These are phyloP conservation scores for Otolemur crassicaudatus DNA, from an alignment of 2,797 vertebrate genomes.

Conservation along the genomic window DNA sequence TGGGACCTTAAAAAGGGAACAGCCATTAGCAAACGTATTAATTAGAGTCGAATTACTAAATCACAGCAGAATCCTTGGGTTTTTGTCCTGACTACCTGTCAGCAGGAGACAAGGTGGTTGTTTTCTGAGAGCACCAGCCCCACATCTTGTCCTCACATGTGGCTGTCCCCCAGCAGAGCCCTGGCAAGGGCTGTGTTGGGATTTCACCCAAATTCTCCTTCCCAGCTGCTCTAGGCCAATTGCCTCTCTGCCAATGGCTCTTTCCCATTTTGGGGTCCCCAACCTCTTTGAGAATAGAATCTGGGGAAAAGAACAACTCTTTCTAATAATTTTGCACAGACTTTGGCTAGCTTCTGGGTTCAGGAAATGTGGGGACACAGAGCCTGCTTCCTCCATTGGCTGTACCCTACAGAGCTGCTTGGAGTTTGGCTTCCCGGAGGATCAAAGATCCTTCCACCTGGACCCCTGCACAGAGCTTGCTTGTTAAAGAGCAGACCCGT, in stretches of 20 bases:
- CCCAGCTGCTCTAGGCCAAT: neutral
- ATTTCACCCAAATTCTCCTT: neutral
- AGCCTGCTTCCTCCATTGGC: neutral
- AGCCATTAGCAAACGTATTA: neutral
- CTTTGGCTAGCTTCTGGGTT: neutral
- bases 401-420: neutral
- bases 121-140: neutral
- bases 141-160: neutral
- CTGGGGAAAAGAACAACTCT: neutral
- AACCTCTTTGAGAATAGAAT: neutral
- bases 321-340: neutral
- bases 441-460: neutral
- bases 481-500: neutral
- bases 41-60: neutral
- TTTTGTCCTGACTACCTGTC: neutral
- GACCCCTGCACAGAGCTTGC: neutral
- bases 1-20: neutral
- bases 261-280: neutral
- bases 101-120: neutral
- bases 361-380: neutral
- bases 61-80: neutral
- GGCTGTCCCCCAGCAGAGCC: neutral
- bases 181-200: neutral
- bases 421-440: constrained; percentile 34
- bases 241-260: neutral